phyloP scores from a whole-genome alignment of 2,113 vertebrate species.

The Strix aluco region DNA sequence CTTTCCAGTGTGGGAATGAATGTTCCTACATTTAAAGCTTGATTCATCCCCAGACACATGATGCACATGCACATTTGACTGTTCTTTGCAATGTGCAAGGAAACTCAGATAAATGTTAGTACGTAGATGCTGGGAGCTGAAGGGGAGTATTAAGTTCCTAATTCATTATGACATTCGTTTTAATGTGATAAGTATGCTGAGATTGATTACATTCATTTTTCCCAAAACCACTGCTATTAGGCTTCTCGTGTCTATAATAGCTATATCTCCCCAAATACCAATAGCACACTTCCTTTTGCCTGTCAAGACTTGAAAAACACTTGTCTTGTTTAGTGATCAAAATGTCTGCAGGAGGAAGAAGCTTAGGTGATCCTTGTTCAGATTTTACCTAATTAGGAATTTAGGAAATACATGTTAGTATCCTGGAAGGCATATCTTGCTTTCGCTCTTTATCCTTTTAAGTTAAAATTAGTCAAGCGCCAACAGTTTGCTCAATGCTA shows the following conservation, averaged over 20 bases:
- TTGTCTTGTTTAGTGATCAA: neutral
- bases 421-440: neutral
- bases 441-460: neutral
- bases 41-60: neutral
- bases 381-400: neutral
- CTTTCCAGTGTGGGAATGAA: neutral
- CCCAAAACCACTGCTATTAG: neutral
- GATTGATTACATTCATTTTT: neutral
- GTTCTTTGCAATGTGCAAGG: neutral
- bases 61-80: neutral
- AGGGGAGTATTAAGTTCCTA: neutral
- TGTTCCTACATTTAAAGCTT: neutral
- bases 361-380: neutral
- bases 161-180: neutral
- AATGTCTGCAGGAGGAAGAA: neutral
- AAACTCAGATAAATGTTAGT: neutral
- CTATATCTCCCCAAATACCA: neutral
- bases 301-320: neutral
- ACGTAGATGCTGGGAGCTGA: neutral
- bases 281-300: neutral
- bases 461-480: neutral
- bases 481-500: neutral
- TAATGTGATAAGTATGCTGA: neutral
- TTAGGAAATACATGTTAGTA: neutral
- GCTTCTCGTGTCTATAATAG: neutral